Evolutionary conservation across 2,888 invertebrate genomes (phyloP).

Genomic region (Cheilosia urbana): DNA sequence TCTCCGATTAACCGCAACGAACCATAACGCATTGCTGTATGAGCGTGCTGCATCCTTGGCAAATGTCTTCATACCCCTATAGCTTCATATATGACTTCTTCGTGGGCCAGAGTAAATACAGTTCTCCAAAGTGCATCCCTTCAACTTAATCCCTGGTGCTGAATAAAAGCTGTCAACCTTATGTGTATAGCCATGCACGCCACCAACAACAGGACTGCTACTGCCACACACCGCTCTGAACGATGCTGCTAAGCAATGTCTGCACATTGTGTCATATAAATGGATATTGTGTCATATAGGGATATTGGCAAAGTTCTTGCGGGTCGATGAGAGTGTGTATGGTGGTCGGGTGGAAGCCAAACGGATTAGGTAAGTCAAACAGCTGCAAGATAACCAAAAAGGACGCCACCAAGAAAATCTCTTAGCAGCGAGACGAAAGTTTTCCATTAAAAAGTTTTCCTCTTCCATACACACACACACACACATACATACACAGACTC

Average conservation of each 20-base stretch:
- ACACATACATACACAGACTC: neutral
- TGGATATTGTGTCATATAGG: slow-evolving; percentile 28
- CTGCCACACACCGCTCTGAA: slow-evolving; percentile 14
- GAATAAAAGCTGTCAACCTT: slow-evolving; percentile 67
- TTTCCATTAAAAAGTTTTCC: slow-evolving; percentile 72
- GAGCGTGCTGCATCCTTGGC: slow-evolving; percentile 24
- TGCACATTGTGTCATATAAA: slow-evolving; percentile 73
- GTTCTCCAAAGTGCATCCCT: slow-evolving; percentile 63
- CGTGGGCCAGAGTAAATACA: slow-evolving; percentile 53
- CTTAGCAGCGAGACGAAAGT: slow-evolving; percentile 54
- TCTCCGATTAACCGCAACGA: slow-evolving; percentile 16
- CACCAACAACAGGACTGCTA: slow-evolving; percentile 20
- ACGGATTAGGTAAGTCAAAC: slow-evolving; percentile 72
- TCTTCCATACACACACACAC: slow-evolving; percentile 5
- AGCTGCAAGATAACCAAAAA: slow-evolving; percentile 51
- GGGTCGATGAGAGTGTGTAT: slow-evolving; percentile 1
- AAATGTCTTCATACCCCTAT: slow-evolving; percentile 60
- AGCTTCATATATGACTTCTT: slow-evolving; percentile 51
- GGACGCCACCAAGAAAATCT: slow-evolving; percentile 48
- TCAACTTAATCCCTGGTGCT: slow-evolving; percentile 61
- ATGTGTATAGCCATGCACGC: slow-evolving; percentile 43
- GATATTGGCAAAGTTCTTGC: slow-evolving; percentile 59
- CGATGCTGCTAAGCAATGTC: slow-evolving; percentile 57
- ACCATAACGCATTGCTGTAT: slow-evolving; percentile 45
- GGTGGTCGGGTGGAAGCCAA: slow-evolving; percentile 21